These are phyloP conservation scores for Myopa tessellatipennis DNA, from an alignment of 2,888 invertebrate species.

Conservation along the genomic window DNA sequence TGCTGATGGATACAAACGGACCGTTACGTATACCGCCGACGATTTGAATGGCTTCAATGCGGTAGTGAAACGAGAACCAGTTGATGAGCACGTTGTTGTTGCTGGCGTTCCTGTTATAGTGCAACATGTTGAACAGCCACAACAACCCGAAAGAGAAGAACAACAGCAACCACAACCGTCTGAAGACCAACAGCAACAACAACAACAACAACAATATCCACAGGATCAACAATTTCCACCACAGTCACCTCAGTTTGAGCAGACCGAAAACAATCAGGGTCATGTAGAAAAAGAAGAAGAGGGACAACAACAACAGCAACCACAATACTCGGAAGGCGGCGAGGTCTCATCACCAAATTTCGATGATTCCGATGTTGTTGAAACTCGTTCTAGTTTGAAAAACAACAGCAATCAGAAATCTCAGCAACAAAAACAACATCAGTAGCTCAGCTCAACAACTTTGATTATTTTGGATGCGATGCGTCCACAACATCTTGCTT, in stretches of 20 bases:
- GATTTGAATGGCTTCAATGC: constrained; percentile 72
- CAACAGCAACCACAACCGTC: constrained; percentile 5
- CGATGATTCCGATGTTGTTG: constrained; percentile 60
- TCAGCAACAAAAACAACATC: constrained; percentile 42
- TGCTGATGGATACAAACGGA: constrained; percentile 71
- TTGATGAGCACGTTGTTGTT: constrained; percentile 35
- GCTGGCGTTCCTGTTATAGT: constrained; percentile 39
- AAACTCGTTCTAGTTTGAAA: constrained; percentile 53
- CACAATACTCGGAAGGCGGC: constrained; percentile 24
- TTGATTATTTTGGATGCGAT: not conserved
- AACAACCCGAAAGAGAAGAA: constrained; percentile 18
- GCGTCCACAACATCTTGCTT: no score
- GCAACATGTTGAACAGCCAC: constrained; percentile 8
- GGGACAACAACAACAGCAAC: constrained; percentile 44
- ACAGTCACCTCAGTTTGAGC: constrained; percentile 52
- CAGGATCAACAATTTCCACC: constrained; percentile 45
- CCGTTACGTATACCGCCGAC: constrained; percentile 71
- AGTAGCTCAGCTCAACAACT: not conserved
- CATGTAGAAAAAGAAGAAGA: not conserved
- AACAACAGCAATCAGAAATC: constrained; percentile 27
- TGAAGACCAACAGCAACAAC: constrained; percentile 44
- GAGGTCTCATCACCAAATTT: constrained; percentile 26
- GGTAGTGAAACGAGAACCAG: constrained; percentile 69
- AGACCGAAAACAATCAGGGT: constrained; percentile 19
- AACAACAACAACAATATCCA: constrained; percentile 43